Evolutionary conservation across 2,113 vertebrate species (phyloP), one percentile per base, ranked within the genome.

Genomic region (Microcebus ravelobensis): DNA sequence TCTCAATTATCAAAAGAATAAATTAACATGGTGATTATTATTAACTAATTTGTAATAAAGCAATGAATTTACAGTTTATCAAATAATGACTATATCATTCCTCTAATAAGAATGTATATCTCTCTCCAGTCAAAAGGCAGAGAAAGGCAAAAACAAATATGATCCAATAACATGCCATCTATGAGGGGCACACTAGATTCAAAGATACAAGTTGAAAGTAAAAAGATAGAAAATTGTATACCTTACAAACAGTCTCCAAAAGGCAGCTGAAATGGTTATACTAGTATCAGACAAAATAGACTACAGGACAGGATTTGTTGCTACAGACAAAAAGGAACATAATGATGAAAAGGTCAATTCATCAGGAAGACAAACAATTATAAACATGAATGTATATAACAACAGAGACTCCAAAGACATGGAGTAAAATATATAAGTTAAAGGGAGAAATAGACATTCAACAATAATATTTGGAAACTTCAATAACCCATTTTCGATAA

Each of bases 31-130:
- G 6, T 52, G 57, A 18, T 70, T 76, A 7, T 70, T 39, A 95
- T 76, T 92, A 95, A 84, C 31, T 61, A 94, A 70, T 79, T 90
- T 61, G 1, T 55, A 86, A 90, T 59, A 92, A 57, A 92, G 39
- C 48, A 91, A 93, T 71, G 17, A 67, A 86, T 61, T 27, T 27
- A 52, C 8, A 50, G 20, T 29, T 74, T 81, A 48, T 83, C 31
- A 83, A 83, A 92, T 79, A 36, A 90, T 86, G 39, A 63, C n/a
- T 18, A 8, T 52, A 23, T 61, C n/a, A 79, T 87, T 79, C 4
- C 59, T 89, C 50, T 76, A 63, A 55, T 57, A 80, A 91, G 80
- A 95, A 84, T 31, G 34, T 39, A 25, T 73, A n/a, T 63, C 36
- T 48, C 67, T 34, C 13, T 83, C 3, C 23, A 86, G 25, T 36